Conservation (phyloP, 2,113 vertebrate genomes). For the Phrynosoma platyrhinos region DNA sequence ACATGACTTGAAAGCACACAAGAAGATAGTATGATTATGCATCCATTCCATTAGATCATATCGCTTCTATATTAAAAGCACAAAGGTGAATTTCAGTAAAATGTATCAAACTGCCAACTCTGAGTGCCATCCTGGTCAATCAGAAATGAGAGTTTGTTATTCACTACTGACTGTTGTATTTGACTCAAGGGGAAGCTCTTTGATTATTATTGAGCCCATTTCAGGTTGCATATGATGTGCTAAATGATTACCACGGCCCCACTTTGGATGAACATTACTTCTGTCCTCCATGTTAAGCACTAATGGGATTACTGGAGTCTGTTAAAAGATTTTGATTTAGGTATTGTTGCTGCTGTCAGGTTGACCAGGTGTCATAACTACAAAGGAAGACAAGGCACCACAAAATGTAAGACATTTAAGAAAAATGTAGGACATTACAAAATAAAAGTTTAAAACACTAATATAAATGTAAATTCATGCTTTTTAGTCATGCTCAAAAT, state of each 20-base stretch:
- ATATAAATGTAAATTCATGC: too few relatives aligned
- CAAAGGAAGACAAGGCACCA: too few relatives aligned
- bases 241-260: neutral
- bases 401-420: too few relatives aligned
- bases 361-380: too few relatives aligned
- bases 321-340: neutral
- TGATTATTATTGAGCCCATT: neutral
- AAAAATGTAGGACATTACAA: too few relatives aligned
- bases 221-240: neutral
- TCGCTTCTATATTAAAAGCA: conserved; percentile 4
- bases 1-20: too few relatives aligned
- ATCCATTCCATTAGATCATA: conserved; percentile 10
- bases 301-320: neutral
- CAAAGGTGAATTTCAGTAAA: neutral
- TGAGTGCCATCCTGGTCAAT: neutral
- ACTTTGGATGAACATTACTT: neutral
- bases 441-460: too few relatives aligned
- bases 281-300: neutral
- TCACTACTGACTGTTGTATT: neutral
- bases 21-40: neutral
- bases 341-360: neutral
- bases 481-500: too few relatives aligned
- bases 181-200: neutral
- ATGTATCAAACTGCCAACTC: neutral
- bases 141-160: neutral